Conservation (phyloP, 1,140 invertebrate species). For the Scaptomyza graminum region DNA sequence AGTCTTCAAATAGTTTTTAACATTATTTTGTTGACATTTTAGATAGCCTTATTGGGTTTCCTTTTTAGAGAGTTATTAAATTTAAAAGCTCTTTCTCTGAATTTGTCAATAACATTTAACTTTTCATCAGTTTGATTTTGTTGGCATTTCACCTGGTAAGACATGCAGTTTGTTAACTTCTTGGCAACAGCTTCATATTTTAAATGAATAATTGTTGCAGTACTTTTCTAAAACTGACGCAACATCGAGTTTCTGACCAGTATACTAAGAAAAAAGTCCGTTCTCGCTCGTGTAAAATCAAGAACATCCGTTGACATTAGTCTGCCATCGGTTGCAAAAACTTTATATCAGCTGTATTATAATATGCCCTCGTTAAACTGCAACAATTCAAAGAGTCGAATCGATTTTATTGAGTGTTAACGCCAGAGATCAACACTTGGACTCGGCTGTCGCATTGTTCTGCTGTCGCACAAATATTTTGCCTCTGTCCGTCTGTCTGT, state of each 20-base stretch:
- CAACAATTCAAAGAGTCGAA: neutral
- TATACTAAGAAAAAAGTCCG: too few species aligned
- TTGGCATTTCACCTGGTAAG: too few species aligned
- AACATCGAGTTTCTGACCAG: too few species aligned
- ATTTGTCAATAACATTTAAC: too few species aligned
- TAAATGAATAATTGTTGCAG: too few species aligned
- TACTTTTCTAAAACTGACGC: too few species aligned
- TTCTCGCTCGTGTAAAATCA: too few species aligned
- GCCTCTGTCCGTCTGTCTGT: constrained; percentile 1
- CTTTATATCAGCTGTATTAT: neutral
- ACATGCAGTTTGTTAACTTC: too few species aligned
- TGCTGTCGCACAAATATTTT: constrained; percentile 1
- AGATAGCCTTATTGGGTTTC: neutral
- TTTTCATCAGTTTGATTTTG: neutral
- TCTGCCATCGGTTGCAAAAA: neutral
- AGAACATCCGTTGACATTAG: too few species aligned
- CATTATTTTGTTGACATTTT: neutral
- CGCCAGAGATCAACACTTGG: constrained; percentile 28
- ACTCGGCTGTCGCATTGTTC: constrained; percentile 36
- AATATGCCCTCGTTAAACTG: neutral
- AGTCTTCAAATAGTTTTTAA: neutral
- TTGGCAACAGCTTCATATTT: too few species aligned
- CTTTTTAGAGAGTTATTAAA: neutral
- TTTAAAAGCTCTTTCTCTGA: neutral
- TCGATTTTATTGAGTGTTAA: constrained; percentile 28